These are phyloP conservation scores for Panorpa germanica DNA, from an alignment of 2,888 invertebrate genomes.

Conservation along the genomic window DNA sequence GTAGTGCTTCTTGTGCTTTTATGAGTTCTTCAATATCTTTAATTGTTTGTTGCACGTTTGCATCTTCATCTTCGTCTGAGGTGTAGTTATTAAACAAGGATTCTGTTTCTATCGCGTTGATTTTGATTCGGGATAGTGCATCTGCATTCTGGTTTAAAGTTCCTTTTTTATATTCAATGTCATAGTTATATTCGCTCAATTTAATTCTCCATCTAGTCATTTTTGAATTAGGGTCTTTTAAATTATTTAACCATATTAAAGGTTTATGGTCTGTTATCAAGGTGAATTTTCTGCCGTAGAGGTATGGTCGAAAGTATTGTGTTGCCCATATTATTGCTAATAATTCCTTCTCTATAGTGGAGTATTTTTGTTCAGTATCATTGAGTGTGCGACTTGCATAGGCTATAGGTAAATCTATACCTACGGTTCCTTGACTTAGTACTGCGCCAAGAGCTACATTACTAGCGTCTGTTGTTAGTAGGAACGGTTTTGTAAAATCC, in stretches of 20 bases:
- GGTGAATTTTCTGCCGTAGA: constrained; percentile 18
- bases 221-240: constrained; percentile 20
- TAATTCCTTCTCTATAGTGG: constrained; percentile 17
- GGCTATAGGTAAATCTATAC: constrained; percentile 14
- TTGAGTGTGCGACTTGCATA: constrained; percentile 14
- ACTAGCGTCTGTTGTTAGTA: constrained; percentile 15
- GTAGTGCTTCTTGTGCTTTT: constrained; percentile 10
- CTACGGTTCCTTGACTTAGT: constrained; percentile 14
- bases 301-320: constrained; percentile 18
- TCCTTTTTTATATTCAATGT: constrained; percentile 11
- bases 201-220: constrained; percentile 17
- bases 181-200: constrained; percentile 7
- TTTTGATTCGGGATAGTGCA: too few relatives aligned
- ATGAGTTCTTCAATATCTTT: constrained; percentile 9
- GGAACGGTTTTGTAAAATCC: constrained; percentile 15
- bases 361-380: constrained; percentile 13
- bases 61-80: too few relatives aligned
- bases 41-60: too few relatives aligned
- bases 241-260: constrained; percentile 18
- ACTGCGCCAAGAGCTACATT: constrained; percentile 13
- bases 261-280: constrained; percentile 22
- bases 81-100: too few relatives aligned
- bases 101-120: too few relatives aligned
- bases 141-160: constrained; percentile 8
- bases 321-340: constrained; percentile 16